Evolutionary conservation across 2,113 vertebrate species (phyloP), one percentile per base, ranked within the genome.

Genomic region (Columbina picui): DNA sequence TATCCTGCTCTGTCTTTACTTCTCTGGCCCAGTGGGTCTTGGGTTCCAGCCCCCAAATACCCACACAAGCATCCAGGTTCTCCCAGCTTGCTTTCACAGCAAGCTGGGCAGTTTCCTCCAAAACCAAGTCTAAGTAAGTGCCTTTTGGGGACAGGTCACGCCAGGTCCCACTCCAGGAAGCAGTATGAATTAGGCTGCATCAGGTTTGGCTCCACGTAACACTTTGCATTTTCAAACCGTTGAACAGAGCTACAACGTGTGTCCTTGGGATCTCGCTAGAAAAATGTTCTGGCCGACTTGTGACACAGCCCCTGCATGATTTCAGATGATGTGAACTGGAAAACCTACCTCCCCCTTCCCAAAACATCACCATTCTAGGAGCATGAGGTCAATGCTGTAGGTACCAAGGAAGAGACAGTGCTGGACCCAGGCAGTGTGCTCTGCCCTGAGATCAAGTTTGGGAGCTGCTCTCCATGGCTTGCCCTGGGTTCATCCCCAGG

Each of bases 1-100:
- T 15, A 67, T 7, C 8, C 49, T 53, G 19, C 18, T 52, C 52
- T 83, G 53, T 17, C 41, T 13, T 3, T 1, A 10, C 39, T 82
- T 55, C 49, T 75, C 74, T 49, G 34, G 27, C 45, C 29, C 11
- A 16, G 2, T 6, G 0, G 0, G 10, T 43, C 34, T 65, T 55
- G 23, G 85, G 16, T 69, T 73, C 39, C 57, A 65, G 74, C 20
- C 53, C 61, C n/a, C 29, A 63, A 8, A 34, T 39, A 45, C 9
- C 56, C 52, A 71, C n/a, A 64, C 20, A 36, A 60, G 22, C 39
- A 75, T 18, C 45, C 70, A 26, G 14, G 38, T 25, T 65, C 16
- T 61, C 47, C 59, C 8, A 3, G 19, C 34, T 67, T 84, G 34
- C 36, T 80, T 79, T 90, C 61, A 52, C 14, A 82, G 38, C 2